phyloP scores from a whole-genome alignment of 2,888 invertebrate species.

The Microctonus brassicae region DNA sequence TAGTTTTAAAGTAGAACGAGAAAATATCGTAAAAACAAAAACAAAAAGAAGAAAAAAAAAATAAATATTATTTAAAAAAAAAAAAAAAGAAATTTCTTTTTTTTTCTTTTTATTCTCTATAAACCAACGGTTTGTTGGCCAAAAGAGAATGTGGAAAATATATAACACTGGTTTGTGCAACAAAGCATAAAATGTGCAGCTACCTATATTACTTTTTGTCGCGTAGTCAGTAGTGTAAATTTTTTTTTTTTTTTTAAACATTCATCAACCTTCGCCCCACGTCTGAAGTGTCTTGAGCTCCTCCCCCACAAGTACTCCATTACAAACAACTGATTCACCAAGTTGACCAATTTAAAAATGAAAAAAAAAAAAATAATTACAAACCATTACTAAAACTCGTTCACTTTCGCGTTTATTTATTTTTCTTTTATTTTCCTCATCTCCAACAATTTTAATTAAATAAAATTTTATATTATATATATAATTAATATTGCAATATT shows the following conservation, averaged over 20 bases:
- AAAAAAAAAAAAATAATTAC: background rate
- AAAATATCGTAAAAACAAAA: background rate
- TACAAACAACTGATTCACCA: background rate
- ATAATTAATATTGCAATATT: too few species aligned
- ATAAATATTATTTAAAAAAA: background rate
- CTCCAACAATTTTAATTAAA: background rate
- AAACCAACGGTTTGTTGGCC: background rate
- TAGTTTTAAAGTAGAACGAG: background rate
- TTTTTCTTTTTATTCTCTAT: slow-evolving; percentile 6
- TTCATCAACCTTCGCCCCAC: slow-evolving; percentile 2
- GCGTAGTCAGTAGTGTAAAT: background rate
- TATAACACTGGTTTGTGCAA: slow-evolving; percentile 8
- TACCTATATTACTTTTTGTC: background rate
- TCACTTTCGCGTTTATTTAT: background rate
- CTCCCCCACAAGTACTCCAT: background rate
- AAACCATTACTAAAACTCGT: background rate
- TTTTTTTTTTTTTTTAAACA: slow-evolving; percentile 18
- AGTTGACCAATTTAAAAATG: background rate
- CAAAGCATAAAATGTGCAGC: slow-evolving; percentile 15
- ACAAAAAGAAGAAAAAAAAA: background rate
- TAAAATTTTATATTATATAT: background rate
- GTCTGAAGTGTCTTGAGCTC: background rate
- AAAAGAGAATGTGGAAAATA: background rate
- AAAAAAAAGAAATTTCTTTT: slow-evolving; percentile 1
- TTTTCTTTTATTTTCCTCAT: background rate